phyloP scores from a whole-genome alignment of 1,140 invertebrate genomes.

The Eriocheir sinensis region DNA sequence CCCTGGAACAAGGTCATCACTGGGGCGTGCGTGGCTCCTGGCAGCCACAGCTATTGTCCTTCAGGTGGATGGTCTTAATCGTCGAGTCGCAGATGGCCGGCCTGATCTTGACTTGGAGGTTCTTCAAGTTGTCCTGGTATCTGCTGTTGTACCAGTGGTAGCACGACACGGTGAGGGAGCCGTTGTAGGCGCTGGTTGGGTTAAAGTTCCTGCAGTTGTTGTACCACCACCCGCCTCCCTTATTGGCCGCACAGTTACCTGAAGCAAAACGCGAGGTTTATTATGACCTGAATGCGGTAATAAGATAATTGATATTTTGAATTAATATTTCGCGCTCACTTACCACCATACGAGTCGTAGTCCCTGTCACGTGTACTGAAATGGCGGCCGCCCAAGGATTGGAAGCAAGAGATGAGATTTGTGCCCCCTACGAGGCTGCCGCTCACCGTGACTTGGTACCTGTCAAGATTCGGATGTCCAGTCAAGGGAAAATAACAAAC shows the following conservation, averaged over 20 bases:
- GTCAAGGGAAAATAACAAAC: too few relatives aligned
- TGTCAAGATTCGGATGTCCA: neutral
- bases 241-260: neutral
- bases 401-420: neutral
- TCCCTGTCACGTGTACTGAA: slow-evolving; percentile 5
- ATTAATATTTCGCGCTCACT: too few relatives aligned
- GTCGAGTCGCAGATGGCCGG: neutral
- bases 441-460: neutral
- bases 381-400: neutral
- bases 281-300: too few relatives aligned
- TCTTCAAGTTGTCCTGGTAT: neutral
- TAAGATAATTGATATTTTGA: too few relatives aligned
- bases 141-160: too few relatives aligned
- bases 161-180: neutral
- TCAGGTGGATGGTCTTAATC: neutral
- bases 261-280: neutral
- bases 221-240: slow-evolving; percentile 17
- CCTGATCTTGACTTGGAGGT: neutral
- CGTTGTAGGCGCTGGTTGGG: neutral
- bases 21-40: too few relatives aligned
- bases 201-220: neutral
- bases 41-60: neutral
- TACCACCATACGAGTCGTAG: neutral
- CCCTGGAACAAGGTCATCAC: too few relatives aligned
- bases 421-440: too few relatives aligned